Evolutionary conservation across 2,888 invertebrate species (phyloP).

Genomic region (Elegia similella): DNA sequence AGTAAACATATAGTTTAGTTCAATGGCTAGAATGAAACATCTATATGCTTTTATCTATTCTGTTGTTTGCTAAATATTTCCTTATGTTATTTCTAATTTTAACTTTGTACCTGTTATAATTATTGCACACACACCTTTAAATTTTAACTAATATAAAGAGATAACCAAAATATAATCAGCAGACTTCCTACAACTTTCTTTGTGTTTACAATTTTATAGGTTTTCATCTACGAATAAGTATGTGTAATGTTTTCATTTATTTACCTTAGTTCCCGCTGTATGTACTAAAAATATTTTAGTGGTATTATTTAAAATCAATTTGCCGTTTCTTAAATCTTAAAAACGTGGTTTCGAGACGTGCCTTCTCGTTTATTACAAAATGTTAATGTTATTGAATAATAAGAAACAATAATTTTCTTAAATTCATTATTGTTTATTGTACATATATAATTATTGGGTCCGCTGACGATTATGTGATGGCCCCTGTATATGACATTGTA

Average conservation of each 20-base stretch:
- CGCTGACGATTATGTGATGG: constrained; percentile 19
- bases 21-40: background rate
- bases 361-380: constrained; percentile 48
- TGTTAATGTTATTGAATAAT: constrained; percentile 41
- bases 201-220: no score
- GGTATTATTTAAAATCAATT: background rate
- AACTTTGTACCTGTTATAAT: background rate
- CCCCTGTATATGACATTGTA: constrained; percentile 64
- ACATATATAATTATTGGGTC: constrained; percentile 32
- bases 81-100: background rate
- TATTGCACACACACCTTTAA: background rate
- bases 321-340: constrained; percentile 11
- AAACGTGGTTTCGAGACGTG: constrained; percentile 37
- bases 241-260: background rate
- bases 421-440: constrained; percentile 43
- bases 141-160: background rate
- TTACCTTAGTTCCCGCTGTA: background rate
- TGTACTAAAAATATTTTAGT: background rate
- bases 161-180: background rate
- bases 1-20: constrained; percentile 15
- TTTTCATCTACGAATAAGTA: no score
- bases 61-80: background rate
- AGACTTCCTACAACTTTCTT: background rate
- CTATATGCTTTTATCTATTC: background rate
- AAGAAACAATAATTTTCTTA: constrained; percentile 31